Evolutionary conservation across 2,888 invertebrate species (phyloP).

Genomic region (Sarcophaga subvicina): DNA sequence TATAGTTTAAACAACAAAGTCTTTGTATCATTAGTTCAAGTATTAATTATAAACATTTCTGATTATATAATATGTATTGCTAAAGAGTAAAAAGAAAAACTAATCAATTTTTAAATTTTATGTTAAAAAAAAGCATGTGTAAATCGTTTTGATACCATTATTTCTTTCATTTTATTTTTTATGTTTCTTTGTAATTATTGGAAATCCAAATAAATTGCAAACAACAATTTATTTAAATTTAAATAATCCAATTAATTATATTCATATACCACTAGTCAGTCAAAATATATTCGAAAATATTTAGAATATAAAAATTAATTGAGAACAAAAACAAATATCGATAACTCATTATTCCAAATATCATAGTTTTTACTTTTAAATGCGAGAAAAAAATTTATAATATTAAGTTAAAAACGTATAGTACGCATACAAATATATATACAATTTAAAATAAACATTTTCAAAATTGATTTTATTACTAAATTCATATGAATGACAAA

Average conservation of each 20-base stretch:
- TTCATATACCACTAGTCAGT: constrained; percentile 63
- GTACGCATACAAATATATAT: constrained; percentile 54
- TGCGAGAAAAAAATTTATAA: constrained; percentile 17
- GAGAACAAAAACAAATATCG: constrained; percentile 27
- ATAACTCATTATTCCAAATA: constrained; percentile 64
- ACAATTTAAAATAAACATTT: constrained; percentile 11
- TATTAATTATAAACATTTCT: constrained; percentile 17
- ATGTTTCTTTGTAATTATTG: constrained; percentile 36
- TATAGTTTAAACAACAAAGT: constrained; percentile 25
- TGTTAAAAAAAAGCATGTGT: constrained; percentile 18
- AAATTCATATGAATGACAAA: background rate
- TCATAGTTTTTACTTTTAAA: constrained; percentile 65
- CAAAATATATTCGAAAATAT: constrained; percentile 52
- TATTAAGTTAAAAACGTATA: constrained; percentile 27
- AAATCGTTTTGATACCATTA: constrained; percentile 18
- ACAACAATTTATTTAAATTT: constrained; percentile 26
- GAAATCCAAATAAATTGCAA: constrained; percentile 28
- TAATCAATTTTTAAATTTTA: constrained; percentile 27
- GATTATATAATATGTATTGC: constrained; percentile 31
- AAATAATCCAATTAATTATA: constrained; percentile 27
- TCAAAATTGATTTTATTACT: background rate
- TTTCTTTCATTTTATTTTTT: constrained; percentile 27
- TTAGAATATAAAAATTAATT: constrained; percentile 29
- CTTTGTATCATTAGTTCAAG: constrained; percentile 29
- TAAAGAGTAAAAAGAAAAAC: constrained; percentile 23